A percentile compares a stretch with the other conserved stretches of the same genome.
Conservation (phyloP, 2,888 invertebrate species). For the Dastarcus helophoroides region DNA sequence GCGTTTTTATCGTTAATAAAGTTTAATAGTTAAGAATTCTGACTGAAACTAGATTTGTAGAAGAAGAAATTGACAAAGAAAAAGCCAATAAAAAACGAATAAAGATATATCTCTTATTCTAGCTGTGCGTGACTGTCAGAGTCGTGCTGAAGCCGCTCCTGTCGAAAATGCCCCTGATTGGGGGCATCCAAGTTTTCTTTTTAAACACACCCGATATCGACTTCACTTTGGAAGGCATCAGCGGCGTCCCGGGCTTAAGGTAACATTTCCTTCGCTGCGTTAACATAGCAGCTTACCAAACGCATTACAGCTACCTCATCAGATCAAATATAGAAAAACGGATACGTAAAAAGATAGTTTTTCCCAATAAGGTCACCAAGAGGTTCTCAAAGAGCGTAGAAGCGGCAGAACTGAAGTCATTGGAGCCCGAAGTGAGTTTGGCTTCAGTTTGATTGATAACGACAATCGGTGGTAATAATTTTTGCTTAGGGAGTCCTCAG, state of each 20-base stretch:
- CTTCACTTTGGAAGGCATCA: constrained; percentile 89
- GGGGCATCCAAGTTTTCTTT: constrained; percentile 89
- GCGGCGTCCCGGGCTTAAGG: constrained; percentile 90
- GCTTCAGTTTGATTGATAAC: neutral
- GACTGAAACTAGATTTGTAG: too few species aligned
- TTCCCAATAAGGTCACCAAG: constrained; percentile 88
- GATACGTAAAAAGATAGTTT: constrained; percentile 60
- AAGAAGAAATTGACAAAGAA: too few species aligned
- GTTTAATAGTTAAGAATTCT: too few species aligned
- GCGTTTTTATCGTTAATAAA: too few species aligned
- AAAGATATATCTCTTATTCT: constrained; percentile 12
- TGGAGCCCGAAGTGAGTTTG: constrained; percentile 70
- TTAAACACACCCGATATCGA: constrained; percentile 89
- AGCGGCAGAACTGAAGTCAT: constrained; percentile 67
- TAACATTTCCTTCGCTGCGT: too few species aligned
- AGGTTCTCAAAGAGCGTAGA: constrained; percentile 75
- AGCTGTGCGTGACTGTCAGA: constrained; percentile 35
- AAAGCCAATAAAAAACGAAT: too few species aligned
- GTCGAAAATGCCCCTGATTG: constrained; percentile 77
- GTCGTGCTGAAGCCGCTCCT: constrained; percentile 89
- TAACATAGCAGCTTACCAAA: too few species aligned
- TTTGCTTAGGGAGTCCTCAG: constrained; percentile 70
- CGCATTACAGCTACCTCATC: constrained; percentile 21
- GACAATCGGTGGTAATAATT: neutral
- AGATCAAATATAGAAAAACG: constrained; percentile 26